phyloP scores from a whole-genome alignment of 2,888 invertebrate species.

The Lepas anatifera region DNA sequence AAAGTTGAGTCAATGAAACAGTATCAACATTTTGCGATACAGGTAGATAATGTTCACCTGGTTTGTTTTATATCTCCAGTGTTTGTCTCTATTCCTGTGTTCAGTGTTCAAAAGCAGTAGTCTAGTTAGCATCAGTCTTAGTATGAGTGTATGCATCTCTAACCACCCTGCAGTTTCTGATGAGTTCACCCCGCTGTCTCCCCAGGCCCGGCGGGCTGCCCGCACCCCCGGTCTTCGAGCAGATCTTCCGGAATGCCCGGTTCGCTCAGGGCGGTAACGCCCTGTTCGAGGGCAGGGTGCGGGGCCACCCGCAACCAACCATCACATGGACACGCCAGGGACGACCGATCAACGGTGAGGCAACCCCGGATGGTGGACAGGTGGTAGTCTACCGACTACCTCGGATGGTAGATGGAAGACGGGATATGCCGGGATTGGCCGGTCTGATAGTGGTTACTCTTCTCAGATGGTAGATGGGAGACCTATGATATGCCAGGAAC shows the following conservation, averaged over 20 bases:
- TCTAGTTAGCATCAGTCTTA: not conserved
- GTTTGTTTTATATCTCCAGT: too few species aligned
- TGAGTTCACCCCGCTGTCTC: not conserved
- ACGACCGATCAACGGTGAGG: slow-evolving; percentile 11
- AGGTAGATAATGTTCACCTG: too few species aligned
- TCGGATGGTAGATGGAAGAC: too few species aligned
- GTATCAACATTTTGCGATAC: too few species aligned
- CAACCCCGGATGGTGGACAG: too few species aligned
- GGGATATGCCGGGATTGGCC: too few species aligned
- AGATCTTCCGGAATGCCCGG: slow-evolving; percentile 86
- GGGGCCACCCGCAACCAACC: slow-evolving; percentile 80
- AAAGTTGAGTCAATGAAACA: too few species aligned
- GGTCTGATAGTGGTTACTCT: too few species aligned
- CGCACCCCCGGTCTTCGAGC: slow-evolving; percentile 88
- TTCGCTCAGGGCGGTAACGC: slow-evolving; percentile 92
- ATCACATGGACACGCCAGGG: slow-evolving; percentile 49
- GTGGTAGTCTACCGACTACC: too few species aligned
- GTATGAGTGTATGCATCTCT: slow-evolving; percentile 2
- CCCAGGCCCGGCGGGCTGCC: slow-evolving; percentile 35
- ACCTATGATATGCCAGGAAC: slow-evolving; percentile 40
- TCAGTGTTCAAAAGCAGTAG: not conserved
- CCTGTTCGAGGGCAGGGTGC: slow-evolving; percentile 78
- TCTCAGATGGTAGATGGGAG: too few species aligned
- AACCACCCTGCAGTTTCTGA: not conserved
- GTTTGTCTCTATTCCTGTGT: not conserved